A percentile compares a stretch with the other conserved stretches of the same genome.
phyloP scores from a whole-genome alignment of 1,140 invertebrate species.

The Psix sp. region DNA sequence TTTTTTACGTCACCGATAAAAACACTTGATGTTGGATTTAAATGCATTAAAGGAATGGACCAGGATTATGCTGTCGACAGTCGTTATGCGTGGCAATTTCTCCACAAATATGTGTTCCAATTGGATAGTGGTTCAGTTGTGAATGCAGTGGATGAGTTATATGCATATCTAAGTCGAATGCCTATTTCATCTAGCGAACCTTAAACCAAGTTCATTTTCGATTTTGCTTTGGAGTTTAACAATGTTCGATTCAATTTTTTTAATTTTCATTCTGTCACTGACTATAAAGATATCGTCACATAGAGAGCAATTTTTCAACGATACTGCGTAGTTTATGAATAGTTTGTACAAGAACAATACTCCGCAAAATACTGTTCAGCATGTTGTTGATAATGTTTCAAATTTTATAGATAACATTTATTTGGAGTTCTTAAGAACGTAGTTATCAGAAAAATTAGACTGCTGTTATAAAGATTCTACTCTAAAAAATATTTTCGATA shows the following conservation, averaged over 20 bases:
- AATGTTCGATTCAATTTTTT: too few relatives aligned
- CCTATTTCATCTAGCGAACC: too few relatives aligned
- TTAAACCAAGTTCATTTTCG: background rate
- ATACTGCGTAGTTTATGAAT: too few relatives aligned
- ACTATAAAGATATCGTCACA: too few relatives aligned
- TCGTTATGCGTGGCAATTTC: slow-evolving; percentile 1
- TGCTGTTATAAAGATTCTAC: slow-evolving; percentile 4
- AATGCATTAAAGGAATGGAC: background rate
- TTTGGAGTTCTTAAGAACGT: background rate
- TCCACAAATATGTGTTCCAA: slow-evolving; percentile 3
- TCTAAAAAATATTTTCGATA: slow-evolving; percentile 14
- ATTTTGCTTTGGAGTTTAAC: too few relatives aligned
- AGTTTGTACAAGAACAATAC: too few relatives aligned
- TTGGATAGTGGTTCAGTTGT: background rate
- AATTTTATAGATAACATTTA: slow-evolving; percentile 13
- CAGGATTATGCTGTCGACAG: slow-evolving; percentile 4
- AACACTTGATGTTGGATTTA: slow-evolving; percentile 1
- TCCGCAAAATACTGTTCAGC: background rate
- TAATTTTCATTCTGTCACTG: too few relatives aligned
- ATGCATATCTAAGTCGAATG: background rate
- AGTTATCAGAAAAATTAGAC: slow-evolving; percentile 3
- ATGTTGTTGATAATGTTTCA: slow-evolving; percentile 2
- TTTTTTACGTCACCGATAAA: slow-evolving; percentile 1
- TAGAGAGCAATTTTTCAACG: too few relatives aligned
- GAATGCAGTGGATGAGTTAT: background rate